Evolutionary conservation across 1,140 invertebrate species (phyloP).

Genomic region (Acromyrmex heyeri): DNA sequence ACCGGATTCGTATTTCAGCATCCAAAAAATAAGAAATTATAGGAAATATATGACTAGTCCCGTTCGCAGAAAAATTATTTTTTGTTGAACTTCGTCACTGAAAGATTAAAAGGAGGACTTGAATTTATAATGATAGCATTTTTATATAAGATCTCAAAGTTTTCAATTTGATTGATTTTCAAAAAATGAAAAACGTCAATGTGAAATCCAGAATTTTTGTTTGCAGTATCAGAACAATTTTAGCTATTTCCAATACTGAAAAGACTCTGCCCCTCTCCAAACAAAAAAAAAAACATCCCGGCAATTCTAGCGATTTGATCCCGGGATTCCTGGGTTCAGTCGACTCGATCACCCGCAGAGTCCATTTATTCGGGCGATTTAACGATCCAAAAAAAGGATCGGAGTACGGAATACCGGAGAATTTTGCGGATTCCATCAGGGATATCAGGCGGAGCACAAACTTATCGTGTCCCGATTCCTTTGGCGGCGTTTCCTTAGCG

Average conservation of each 20-base stretch:
- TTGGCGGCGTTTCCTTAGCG: slow-evolving; percentile 1
- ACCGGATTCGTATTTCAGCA: too few relatives aligned
- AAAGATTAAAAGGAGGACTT: not conserved
- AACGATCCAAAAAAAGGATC: slow-evolving; percentile 11
- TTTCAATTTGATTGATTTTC: not conserved
- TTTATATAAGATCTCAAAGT: not conserved
- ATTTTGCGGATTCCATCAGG: slow-evolving; percentile 26
- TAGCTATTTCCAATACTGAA: not conserved
- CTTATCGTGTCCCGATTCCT: slow-evolving; percentile 52
- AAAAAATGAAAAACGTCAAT: too few relatives aligned
- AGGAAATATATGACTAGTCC: too few relatives aligned
- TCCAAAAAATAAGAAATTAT: too few relatives aligned
- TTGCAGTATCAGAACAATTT: not conserved
- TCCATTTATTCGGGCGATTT: not conserved
- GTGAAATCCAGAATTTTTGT: not conserved
- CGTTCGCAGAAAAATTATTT: too few relatives aligned
- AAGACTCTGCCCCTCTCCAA: too few relatives aligned
- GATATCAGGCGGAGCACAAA: slow-evolving; percentile 18
- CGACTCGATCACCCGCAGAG: not conserved
- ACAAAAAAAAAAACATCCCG: not conserved
- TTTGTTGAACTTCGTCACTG: not conserved
- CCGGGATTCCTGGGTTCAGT: not conserved
- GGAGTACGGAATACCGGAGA: not conserved
- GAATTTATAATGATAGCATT: not conserved
- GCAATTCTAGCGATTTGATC: slow-evolving; percentile 7